Base-by-base conservation (phyloP, 1,140 invertebrate species). In the Phocides pigmalion region DNA sequence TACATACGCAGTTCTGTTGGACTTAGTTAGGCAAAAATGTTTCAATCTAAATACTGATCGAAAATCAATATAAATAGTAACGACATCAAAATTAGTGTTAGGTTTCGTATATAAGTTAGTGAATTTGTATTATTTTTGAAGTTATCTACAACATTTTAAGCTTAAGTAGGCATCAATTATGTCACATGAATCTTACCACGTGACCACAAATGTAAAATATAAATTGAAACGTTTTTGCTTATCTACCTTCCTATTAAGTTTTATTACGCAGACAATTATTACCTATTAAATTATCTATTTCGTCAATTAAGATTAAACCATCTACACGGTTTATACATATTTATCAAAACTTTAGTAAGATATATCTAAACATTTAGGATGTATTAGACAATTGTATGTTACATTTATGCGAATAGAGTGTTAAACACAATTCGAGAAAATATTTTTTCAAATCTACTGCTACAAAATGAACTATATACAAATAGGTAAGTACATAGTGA, bases 321-420 rank as follows among this genome's bases (percentile, higher is more conserved):
- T 5, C 39, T 41, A 41, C 32, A 35, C 9, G 32, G n/a, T 35
- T 35, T 35, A 35, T 35, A 35, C n/a, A 35, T 35, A 35, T 28
- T 58, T 58, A 58, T 58, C 53, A 58, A 58, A 58, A 44, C 9
- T 16, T 58, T 58, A 42, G 53, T 58, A 12, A 58, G 19, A 1
- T 28, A 35, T 56, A 44, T 58, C 53, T 58, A 25, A 44, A 28
- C 22, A 58, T 58, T 47, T 19, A 47, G 22, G 44, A 47, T 35
- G 32, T 32, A 35, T 44, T 28, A 58, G 53, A 58, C 20, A 25
- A 28, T 19, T 42, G 28, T 22, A 28, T 11, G n/a, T 6, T 15
- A n/a, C n/a, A 9, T 41, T 56, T 56, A 56, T 41, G 20, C 53
- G 15, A 28, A 56, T 53, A 22, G 9, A 37, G 42, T 25, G 20